Base-by-base conservation (phyloP, 2,113 vertebrate genomes). In the Strix uralensis region DNA sequence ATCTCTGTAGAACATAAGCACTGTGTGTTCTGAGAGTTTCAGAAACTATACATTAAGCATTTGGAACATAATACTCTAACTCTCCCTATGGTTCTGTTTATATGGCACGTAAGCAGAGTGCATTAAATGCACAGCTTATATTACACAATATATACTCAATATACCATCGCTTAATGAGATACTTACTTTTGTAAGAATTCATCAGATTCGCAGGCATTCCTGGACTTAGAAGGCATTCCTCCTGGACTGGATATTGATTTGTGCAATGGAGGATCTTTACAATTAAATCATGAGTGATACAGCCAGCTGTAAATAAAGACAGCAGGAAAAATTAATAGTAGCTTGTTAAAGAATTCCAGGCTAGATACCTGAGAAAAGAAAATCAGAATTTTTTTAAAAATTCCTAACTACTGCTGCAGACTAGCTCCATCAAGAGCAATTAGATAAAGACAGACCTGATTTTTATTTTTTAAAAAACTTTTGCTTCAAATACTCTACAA, bases 181-280 rank as follows among this genome's bases (percentile, higher is more conserved):
- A 95, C 96, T 97, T 93, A 98, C 98, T 88, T 96, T 47, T 97
- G 97, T 81, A 98, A 86, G 96, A 98, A 98, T 91, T 98, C 98
- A 91, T 98, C 98, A 93, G 77, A 91, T 10, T 97, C 98, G 17
- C 92, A 94, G 72, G 98, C 38, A 74, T 46, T 46, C 44, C 44
- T 46, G 44, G 44, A 46, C 91, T 95, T 59, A 98, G 88, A 82
- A 98, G 92, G 74, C 57, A 92, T 70, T 95, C 94, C 81, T 95
- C 77, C 27, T 42, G 85, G 36, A 34, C 78, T 71, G 85, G 65
- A 52, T 72, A 96, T 92, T 40, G 96, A 95, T 93, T 95, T 59
- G 67, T 88, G 81, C 34, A 79, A 30, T 4, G 81, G 32, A 98
- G 94, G 81, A 97, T 96, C 86, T 97, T 94, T 74, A 58, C 92